Conservation (phyloP, 2,888 invertebrate genomes). For the Calameuta pallipes region DNA sequence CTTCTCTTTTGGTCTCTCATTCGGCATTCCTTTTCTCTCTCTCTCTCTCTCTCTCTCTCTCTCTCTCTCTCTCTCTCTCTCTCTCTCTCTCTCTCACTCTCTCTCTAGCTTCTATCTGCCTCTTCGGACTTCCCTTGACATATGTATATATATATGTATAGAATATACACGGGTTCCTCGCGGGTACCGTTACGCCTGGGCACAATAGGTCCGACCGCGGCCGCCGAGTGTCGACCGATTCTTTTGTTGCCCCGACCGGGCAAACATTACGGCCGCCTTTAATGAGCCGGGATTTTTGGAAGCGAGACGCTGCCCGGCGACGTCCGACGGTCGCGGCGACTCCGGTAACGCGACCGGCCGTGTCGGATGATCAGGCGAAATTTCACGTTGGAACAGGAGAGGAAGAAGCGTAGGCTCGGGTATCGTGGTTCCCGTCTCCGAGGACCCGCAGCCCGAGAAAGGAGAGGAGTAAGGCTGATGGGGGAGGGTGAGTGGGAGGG, state of each 20-base stretch:
- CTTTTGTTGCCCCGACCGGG: constrained; percentile 30
- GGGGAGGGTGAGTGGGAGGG: not conserved
- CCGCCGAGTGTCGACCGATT: constrained; percentile 40
- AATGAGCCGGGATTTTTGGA: constrained; percentile 58
- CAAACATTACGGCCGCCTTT: constrained; percentile 42
- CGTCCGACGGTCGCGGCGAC: not conserved
- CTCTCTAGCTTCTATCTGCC: not conserved
- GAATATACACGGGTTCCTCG: constrained; percentile 30
- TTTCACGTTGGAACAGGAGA: constrained; percentile 1
- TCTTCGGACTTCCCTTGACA: not conserved
- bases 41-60: constrained; percentile 1
- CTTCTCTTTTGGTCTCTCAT: constrained; percentile 21
- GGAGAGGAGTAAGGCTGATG: constrained; percentile 11
- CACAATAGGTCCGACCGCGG: constrained; percentile 51
- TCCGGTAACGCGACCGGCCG: constrained; percentile 4
- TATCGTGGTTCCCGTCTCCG: not conserved
- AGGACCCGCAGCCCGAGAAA: constrained; percentile 11
- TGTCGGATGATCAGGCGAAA: constrained; percentile 11
- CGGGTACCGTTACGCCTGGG: constrained; percentile 32
- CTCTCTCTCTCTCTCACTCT: not conserved
- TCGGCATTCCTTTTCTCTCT: constrained; percentile 18
- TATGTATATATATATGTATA: not conserved
- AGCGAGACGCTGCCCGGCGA: constrained; percentile 25
- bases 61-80: constrained; percentile 11
- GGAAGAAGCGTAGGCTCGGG: not conserved